These are phyloP conservation scores for Coregonus ussuriensis DNA, from an alignment of 2,797 vertebrate genomes.

Conservation along the genomic window DNA sequence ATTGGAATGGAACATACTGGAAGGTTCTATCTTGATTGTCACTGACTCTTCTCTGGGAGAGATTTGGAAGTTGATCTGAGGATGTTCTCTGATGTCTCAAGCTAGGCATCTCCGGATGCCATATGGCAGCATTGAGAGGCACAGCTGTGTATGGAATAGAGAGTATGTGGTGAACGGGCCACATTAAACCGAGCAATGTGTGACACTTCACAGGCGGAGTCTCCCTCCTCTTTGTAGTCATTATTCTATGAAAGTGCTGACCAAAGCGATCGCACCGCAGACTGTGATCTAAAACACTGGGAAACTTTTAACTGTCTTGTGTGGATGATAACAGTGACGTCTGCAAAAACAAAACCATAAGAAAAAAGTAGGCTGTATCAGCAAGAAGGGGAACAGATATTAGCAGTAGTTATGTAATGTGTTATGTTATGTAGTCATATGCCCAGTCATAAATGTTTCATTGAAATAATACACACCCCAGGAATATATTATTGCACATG, in stretches of 20 bases:
- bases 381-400: not conserved
- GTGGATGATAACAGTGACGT: slow-evolving; percentile 47
- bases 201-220: slow-evolving; percentile 24
- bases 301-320: slow-evolving; percentile 52
- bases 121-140: slow-evolving; percentile 57
- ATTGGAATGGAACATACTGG: slow-evolving; percentile 39
- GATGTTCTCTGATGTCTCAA: slow-evolving; percentile 49
- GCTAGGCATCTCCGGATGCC: slow-evolving; percentile 40
- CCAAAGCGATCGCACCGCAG: slow-evolving; percentile 67
- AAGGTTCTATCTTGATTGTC: slow-evolving; percentile 17
- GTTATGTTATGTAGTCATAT: not conserved
- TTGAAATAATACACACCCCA: not conserved
- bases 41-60: slow-evolving; percentile 48
- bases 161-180: slow-evolving; percentile 41
- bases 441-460: not conserved
- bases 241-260: slow-evolving; percentile 78
- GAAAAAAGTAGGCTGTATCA: not conserved
- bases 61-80: slow-evolving; percentile 61
- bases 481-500: not conserved
- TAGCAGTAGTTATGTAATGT: not conserved
- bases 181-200: slow-evolving; percentile 72
- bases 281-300: slow-evolving; percentile 65
- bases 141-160: slow-evolving; percentile 14
- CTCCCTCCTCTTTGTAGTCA: slow-evolving; percentile 56
- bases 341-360: slow-evolving; percentile 21